Conservation (phyloP, 2,113 vertebrate genomes). For the Peromyscus californicus region DNA sequence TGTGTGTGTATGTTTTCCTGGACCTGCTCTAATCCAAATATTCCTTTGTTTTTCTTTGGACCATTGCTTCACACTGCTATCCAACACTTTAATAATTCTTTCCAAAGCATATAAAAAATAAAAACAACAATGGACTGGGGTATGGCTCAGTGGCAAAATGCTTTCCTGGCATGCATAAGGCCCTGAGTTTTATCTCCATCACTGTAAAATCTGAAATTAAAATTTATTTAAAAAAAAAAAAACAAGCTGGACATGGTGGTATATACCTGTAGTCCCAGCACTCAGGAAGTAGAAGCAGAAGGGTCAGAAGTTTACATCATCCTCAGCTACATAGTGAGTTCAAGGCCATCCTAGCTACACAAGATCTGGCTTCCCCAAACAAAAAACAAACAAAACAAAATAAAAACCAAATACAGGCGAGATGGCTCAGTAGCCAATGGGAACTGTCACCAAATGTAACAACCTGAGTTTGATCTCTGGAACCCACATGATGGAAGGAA, state of each 20-base stretch:
- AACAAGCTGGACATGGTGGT: neutral
- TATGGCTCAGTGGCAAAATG: neutral
- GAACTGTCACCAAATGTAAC: neutral
- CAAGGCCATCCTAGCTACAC: neutral
- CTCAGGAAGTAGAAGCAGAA: neutral
- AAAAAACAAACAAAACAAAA: neutral
- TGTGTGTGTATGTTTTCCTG: neutral
- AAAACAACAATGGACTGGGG: neutral
- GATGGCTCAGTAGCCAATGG: neutral
- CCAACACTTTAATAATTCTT: neutral
- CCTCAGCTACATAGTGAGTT: neutral
- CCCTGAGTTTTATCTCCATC: neutral
- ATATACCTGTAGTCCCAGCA: neutral
- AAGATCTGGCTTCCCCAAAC: neutral
- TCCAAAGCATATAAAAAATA: neutral
- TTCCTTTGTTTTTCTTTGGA: neutral
- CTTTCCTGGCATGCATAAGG: neutral
- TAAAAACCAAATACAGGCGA: neutral
- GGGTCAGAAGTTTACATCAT: neutral
- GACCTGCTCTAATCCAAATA: neutral
- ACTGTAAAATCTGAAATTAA: conserved; percentile 3
- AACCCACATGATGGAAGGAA: neutral
- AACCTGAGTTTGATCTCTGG: neutral
- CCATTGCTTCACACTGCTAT: neutral
- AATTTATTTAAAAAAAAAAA: neutral